Evolutionary conservation across 2,797 vertebrate species (phyloP), one percentile per base, ranked within the genome.

Genomic region (Alcedo atthis): DNA sequence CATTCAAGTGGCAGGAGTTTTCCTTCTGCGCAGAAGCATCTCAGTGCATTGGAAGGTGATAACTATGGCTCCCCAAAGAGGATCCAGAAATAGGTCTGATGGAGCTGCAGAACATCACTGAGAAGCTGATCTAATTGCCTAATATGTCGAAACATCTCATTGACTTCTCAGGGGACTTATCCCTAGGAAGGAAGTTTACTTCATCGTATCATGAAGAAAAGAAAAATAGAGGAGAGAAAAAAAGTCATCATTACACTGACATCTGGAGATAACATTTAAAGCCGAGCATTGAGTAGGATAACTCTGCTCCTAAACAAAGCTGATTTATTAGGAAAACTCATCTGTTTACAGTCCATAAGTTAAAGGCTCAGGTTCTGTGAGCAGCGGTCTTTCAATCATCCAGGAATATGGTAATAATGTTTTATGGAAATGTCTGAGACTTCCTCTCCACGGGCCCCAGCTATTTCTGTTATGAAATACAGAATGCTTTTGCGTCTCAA

Each of bases 251-350:
- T 83, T 68, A 32, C 4, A 0, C 25, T 82, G 90, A 89, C 77
- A 92, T 77, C 73, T 82, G 85, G 83, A 90, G 88, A 74, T 81
- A 93, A 57, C 53, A 55, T 53, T 93, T 83, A 86, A 64, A 85
- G 67, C 54, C 30, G 33, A 42, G 17, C 58, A 15, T 26, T 78
- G 88, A n/a, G 21, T 45, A 59, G 58, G 81, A 84, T 83, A 78
- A 73, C 51, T 78, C 66, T 28, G 30, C 75, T 90, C 59, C 85
- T 93, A 92, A 94, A 93, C 81, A 95, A 68, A 71, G 58, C 37
- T 94, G 95, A 96, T 97, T 97, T 96, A 95, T 96, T 73, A 88
- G 70, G 62, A 93, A 97, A 92, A 89, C 85, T 93, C 90, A 90
- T 87, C 88, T 37, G 0, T 95, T 95, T 95, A 93, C 86, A 93